A percentile compares a stretch with the other conserved stretches of the same genome.
Conservation (phyloP, 2,113 vertebrate species). For the Oreochromis aureus region DNA sequence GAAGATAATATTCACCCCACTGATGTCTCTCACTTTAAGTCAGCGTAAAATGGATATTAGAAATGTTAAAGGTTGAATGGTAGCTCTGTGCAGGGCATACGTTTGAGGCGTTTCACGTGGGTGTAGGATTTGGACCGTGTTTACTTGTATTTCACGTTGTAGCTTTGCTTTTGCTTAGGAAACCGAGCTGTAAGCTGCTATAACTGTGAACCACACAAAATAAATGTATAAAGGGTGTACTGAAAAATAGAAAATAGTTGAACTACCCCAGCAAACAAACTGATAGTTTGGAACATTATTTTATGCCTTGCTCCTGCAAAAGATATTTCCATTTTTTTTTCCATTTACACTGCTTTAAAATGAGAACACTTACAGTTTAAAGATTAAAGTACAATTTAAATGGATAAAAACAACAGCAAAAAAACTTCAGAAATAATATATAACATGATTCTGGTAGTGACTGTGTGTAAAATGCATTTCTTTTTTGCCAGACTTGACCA, state of each 20-base stretch:
- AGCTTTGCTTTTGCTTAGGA: not conserved
- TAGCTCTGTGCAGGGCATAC: not conserved
- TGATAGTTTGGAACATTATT: not conserved
- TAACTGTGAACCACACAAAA: not conserved
- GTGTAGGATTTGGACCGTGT: not conserved
- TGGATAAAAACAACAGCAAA: not conserved
- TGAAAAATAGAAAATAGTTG: not conserved
- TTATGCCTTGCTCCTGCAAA: not conserved
- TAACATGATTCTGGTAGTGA: not conserved
- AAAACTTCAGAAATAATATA: not conserved
- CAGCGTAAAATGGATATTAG: constrained; percentile 24
- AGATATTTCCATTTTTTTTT: not conserved
- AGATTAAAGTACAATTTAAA: not conserved
- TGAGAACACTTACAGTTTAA: not conserved
- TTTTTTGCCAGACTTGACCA: not conserved
- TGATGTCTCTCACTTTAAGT: constrained; percentile 33
- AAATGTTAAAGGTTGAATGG: not conserved
- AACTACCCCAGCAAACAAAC: not conserved
- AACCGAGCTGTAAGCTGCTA: not conserved
- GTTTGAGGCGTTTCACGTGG: not conserved
- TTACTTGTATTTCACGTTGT: not conserved
- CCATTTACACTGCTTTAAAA: not conserved
- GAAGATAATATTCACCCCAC: constrained; percentile 34
- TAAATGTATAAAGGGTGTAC: not conserved
- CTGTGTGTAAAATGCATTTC: not conserved